A percentile compares a stretch with the other conserved stretches of the same genome.
Conservation (phyloP, 2,888 invertebrate species). For the Maniola hyperantus region DNA sequence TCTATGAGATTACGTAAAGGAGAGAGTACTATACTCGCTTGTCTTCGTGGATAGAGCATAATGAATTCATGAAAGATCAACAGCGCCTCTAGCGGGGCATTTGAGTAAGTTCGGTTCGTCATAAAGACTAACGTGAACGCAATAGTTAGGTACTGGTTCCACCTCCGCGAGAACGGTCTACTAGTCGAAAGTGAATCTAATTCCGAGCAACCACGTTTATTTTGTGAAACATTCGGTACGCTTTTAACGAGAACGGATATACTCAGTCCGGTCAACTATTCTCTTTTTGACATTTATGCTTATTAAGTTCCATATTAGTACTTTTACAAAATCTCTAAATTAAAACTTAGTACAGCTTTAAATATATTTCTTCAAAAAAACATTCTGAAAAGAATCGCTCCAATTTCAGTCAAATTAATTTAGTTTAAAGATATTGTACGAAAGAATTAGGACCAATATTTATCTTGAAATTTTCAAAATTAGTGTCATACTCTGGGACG, state of each 20-base stretch:
- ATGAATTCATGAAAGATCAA: too few relatives aligned
- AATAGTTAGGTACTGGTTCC: constrained; percentile 6
- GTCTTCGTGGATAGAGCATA: too few relatives aligned
- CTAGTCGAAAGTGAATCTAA: constrained; percentile 78
- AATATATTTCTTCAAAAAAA: too few relatives aligned
- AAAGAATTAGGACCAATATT: too few relatives aligned
- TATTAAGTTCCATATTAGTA: background rate
- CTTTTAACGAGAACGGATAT: constrained; percentile 43
- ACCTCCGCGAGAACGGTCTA: constrained; percentile 39
- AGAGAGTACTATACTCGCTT: too few relatives aligned
- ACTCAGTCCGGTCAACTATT: background rate
- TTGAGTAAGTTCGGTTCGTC: background rate
- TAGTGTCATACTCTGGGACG: too few relatives aligned
- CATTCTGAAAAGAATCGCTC: too few relatives aligned
- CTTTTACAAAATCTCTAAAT: background rate
- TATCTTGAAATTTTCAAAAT: too few relatives aligned
- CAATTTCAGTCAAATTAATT: too few relatives aligned
- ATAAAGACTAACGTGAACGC: background rate
- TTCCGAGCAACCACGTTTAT: constrained; percentile 48
- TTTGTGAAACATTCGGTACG: constrained; percentile 46
- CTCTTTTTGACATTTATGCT: constrained; percentile 1
- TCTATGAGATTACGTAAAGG: too few relatives aligned
- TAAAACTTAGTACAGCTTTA: too few relatives aligned
- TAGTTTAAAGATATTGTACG: too few relatives aligned
- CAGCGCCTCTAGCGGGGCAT: background rate